A percentile compares a stretch with the other conserved stretches of the same genome.
phyloP scores from a whole-genome alignment of 2,888 invertebrate species.

The Melikaiella ostensackeni region DNA sequence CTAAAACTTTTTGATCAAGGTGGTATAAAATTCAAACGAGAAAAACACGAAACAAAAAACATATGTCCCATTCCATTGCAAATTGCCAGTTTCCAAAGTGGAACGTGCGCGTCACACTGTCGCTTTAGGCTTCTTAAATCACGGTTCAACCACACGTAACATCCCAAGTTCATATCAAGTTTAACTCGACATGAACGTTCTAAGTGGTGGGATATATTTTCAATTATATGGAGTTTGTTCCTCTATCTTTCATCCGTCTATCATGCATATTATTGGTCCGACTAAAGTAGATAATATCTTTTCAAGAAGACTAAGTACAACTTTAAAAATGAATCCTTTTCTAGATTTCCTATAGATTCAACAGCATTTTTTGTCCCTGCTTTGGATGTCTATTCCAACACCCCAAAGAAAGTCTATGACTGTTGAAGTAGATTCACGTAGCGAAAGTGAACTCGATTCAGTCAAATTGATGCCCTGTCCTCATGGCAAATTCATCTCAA shows the following conservation, averaged over 20 bases:
- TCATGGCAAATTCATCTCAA: constrained; percentile 10
- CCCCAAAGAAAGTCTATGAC: not conserved
- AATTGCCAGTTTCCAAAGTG: constrained; percentile 25
- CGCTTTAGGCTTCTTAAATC: constrained; percentile 25
- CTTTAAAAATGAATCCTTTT: not conserved
- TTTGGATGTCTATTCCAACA: not conserved
- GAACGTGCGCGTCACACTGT: constrained; percentile 14
- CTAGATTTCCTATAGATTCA: not conserved
- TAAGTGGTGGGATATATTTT: not conserved
- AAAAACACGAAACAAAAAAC: not conserved
- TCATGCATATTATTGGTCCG: not conserved
- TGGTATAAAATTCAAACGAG: constrained; percentile 9
- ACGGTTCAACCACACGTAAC: not conserved
- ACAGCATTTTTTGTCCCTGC: too few species aligned
- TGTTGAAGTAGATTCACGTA: not conserved
- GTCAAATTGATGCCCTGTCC: constrained; percentile 16
- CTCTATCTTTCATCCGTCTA: not conserved
- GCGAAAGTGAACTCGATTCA: constrained; percentile 26
- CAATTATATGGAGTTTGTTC: not conserved
- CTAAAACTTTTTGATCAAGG: too few species aligned
- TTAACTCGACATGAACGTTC: not conserved
- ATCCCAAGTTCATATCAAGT: not conserved
- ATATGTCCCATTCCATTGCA: not conserved
- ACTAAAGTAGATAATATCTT: not conserved
- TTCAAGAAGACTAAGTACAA: not conserved